Evolutionary conservation across 2,888 invertebrate genomes (phyloP), one percentile per base, ranked within the genome.

Genomic region (Alloscopus bannaensis): DNA sequence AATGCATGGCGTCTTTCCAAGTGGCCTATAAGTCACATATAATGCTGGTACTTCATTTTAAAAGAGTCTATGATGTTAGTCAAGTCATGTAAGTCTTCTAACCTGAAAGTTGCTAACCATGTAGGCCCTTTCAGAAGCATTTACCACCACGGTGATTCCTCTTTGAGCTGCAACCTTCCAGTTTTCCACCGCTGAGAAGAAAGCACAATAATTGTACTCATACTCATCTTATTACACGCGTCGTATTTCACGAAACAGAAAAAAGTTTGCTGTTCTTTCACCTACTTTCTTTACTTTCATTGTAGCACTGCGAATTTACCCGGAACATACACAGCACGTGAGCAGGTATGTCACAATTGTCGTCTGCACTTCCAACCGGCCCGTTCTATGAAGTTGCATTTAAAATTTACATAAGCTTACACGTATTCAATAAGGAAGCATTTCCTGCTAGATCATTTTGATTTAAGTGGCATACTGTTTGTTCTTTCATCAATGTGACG

Each of bases 101-200:
- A 70, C 69, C 69, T 71, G 71, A 50, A 62, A 71, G 22, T 50
- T 71, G 40, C 71, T 71, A 26, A 50, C 62, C 18, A 20, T 52
- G 26, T 71, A 71, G 0, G 31, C 28, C 13, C 47, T n/a, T 2
- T 29, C 16, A 2, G 47, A 16, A 1, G 29, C 20, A 31, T 70
- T 70, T 13, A 24, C 13, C 1, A 70, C 8, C 2, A 52, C 3
- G 1, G 22, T 20, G 0, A 70, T 1, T 3, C 22, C 47, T 2
- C 11, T 40, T 11, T 24, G 18, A 13, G 1, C 2, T 0, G 0
- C 11, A 8, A 28, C 3, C 29, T 69, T 69, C 18, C 29, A 2
- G 28, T 40, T 50, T 11, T 52, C 55, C 16, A 20, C 26, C 4
- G 55, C 69, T 69, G 18, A 20, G 16, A 16, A 36, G 26, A 28